Evolutionary conservation across 2,888 invertebrate species (phyloP).

Genomic region (Norana najaformis): DNA sequence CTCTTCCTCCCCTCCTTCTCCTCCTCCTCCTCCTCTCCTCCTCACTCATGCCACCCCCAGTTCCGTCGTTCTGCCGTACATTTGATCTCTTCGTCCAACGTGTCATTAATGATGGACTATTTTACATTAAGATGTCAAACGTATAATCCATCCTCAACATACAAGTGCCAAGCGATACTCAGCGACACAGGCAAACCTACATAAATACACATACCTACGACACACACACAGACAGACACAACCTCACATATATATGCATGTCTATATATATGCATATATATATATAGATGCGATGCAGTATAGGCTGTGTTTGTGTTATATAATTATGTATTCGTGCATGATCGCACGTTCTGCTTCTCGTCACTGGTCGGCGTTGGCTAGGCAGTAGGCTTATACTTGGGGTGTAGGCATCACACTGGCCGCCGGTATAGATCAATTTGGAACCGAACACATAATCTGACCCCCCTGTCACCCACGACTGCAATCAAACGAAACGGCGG

Average conservation of each 20-base stretch:
- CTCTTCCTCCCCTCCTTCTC: not conserved
- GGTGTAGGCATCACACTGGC: not conserved
- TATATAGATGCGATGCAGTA: too few species aligned
- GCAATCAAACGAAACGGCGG: slow-evolving; percentile 15
- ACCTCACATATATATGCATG: slow-evolving; percentile 23
- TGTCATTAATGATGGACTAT: not conserved
- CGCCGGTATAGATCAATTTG: slow-evolving; percentile 24
- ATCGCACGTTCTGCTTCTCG: not conserved
- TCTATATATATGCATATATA: slow-evolving; percentile 27
- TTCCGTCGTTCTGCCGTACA: too few species aligned
- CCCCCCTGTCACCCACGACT: slow-evolving; percentile 16
- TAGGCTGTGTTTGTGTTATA: not conserved
- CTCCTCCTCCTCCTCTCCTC: not conserved
- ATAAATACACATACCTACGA: not conserved
- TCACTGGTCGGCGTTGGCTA: not conserved
- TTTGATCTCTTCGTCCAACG: not conserved
- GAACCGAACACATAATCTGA: slow-evolving; percentile 18
- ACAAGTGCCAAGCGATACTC: not conserved
- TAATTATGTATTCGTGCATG: not conserved
- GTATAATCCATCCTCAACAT: not conserved
- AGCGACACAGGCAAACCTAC: not conserved
- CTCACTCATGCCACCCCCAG: too few species aligned
- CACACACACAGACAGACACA: not conserved
- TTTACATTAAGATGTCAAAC: not conserved
- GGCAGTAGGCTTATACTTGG: not conserved